These are phyloP conservation scores for Scotopteryx bipunctaria DNA, from an alignment of 2,888 invertebrate genomes.

Conservation along the genomic window DNA sequence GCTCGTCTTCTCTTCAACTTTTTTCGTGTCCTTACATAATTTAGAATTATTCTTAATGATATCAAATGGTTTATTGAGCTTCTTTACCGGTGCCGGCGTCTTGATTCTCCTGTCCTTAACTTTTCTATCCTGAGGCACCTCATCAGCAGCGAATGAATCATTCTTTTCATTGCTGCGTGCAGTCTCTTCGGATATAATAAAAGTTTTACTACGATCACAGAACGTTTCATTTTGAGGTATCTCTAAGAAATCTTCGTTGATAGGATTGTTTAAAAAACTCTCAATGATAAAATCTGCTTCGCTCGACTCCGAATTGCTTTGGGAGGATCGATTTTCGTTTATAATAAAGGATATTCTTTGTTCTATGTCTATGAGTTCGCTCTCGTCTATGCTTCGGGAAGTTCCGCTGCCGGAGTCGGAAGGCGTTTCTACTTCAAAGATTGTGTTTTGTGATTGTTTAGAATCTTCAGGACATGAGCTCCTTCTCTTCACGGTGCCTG, in stretches of 20 bases:
- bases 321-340: conserved; percentile 75
- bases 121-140: conserved; percentile 56
- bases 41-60: conserved; percentile 56
- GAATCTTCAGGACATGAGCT: conserved; percentile 78
- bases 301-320: conserved; percentile 76
- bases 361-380: conserved; percentile 72
- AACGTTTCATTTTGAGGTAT: conserved; percentile 55
- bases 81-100: conserved; percentile 64
- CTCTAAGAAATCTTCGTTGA: conserved; percentile 52
- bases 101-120: conserved; percentile 62
- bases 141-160: conserved; percentile 43
- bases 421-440: conserved; percentile 69
- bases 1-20: conserved; percentile 60
- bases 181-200: conserved; percentile 58
- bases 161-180: conserved; percentile 48
- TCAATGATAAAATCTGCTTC: conserved; percentile 73
- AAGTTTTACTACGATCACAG: conserved; percentile 66
- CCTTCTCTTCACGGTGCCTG: conserved; percentile 88
- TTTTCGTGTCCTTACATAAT: conserved; percentile 50
- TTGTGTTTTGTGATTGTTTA: conserved; percentile 56
- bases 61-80: conserved; percentile 66
- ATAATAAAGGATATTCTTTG: conserved; percentile 77
- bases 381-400: conserved; percentile 64
- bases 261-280: conserved; percentile 60
- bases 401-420: conserved; percentile 75